phyloP scores from a whole-genome alignment of 2,113 vertebrate genomes.

The Panthera leo region DNA sequence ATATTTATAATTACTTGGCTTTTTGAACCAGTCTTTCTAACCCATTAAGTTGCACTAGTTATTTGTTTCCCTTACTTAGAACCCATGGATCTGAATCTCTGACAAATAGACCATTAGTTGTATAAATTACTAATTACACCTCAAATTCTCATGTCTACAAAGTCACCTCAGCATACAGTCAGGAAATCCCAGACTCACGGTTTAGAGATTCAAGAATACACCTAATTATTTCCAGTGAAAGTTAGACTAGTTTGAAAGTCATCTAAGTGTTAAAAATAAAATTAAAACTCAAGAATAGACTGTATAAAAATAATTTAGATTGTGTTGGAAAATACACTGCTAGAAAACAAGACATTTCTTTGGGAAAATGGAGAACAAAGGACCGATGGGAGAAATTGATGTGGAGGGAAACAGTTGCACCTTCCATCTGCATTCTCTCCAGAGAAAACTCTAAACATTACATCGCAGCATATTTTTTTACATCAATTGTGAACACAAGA shows the following conservation, averaged over 20 bases:
- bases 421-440: slow-evolving; percentile 56
- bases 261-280: slow-evolving; percentile 57
- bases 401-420: slow-evolving; percentile 52
- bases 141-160: background rate
- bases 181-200: background rate
- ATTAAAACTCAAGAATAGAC: slow-evolving; percentile 46
- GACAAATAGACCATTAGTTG: background rate
- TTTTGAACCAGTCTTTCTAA: background rate
- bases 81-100: background rate
- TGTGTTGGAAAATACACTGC: slow-evolving; percentile 30
- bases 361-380: slow-evolving; percentile 47
- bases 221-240: background rate
- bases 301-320: slow-evolving; percentile 64
- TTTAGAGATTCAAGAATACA: background rate
- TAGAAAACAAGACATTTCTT: slow-evolving; percentile 68
- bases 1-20: background rate
- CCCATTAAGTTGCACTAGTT: background rate
- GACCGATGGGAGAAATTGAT: slow-evolving; percentile 45
- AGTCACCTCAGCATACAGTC: background rate
- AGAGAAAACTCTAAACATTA: slow-evolving; percentile 44
- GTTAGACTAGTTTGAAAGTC: background rate
- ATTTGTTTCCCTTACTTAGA: background rate
- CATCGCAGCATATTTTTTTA: background rate
- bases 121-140: slow-evolving; percentile 6
- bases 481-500: slow-evolving; percentile 49